Evolutionary conservation across 2,113 vertebrate species (phyloP), one percentile per base, ranked within the genome.

Genomic region (Prinia subflava): DNA sequence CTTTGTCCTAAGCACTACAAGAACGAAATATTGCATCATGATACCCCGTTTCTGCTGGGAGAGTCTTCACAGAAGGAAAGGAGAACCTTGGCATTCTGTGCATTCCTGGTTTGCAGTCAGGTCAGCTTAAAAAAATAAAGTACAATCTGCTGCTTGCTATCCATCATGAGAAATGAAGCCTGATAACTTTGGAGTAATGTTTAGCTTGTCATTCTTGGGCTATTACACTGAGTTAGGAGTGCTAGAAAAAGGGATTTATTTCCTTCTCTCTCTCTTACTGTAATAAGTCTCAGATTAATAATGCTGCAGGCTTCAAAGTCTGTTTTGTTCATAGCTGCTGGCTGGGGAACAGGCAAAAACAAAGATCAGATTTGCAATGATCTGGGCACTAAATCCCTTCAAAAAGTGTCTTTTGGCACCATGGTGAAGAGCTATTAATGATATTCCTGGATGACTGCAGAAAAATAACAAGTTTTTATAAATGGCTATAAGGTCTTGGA

Each of bases 201-300:
- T 96, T 95, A 95, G 57, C 90, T 93, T 97, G 96, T 94, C 95
- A 92, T 97, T 96, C 89, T 94, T 95, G 75, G 88, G 71, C 89
- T 71, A 95, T 96, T 97, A 94, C 73, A 62, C 78, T 87, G 83
- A 96, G 59, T 83, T 83, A 92, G 67, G 75, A 95, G 85, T 78
- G 86, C 77, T 94, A 90, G 63, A 83, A 95, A 69, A 95, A 93
- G 53, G 86, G 70, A 91, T 97, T 95, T 94, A 93, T 94, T 93
- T 91, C 65, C 68, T 69, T 91, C 57, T 55, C 44, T 91, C 71
- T 73, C 83, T 83, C 80, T 92, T 73, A 92, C 57, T 63, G 42
- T 77, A 92, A 46, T 96, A 95, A 96, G 47, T 88, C 90, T 86
- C 83, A 84, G 76, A 94, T 96, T 97, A 97, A 94, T 95, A 89